Conservation (phyloP, 1,140 invertebrate species). For the Oncopeltus fasciatus region DNA sequence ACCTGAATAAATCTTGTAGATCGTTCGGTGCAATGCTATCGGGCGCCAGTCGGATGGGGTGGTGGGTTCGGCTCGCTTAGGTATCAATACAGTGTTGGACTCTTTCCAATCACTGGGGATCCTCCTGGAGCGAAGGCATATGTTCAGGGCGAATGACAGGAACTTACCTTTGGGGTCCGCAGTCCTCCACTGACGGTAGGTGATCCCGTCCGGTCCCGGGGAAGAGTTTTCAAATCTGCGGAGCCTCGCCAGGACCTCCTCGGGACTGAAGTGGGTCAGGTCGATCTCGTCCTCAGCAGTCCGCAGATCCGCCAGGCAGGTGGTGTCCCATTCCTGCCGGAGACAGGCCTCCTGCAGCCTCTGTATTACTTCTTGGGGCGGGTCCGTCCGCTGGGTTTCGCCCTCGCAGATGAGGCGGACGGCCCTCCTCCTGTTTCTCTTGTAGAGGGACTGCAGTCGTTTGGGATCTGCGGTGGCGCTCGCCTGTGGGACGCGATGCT, state of each 20-base stretch:
- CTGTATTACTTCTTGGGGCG: not conserved
- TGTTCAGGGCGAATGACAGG: conserved; percentile 17
- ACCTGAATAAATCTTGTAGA: conserved; percentile 27
- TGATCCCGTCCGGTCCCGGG: conserved; percentile 22
- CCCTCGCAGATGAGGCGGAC: not conserved
- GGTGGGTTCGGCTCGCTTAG: conserved; percentile 26
- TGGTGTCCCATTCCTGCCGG: not conserved
- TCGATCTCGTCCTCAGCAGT: not conserved
- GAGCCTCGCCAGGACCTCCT: conserved; percentile 10
- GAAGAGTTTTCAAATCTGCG: conserved; percentile 23
- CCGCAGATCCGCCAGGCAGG: too few species aligned
- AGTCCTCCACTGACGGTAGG: conserved; percentile 14
- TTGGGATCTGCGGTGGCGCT: too few species aligned
- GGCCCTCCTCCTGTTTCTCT: not conserved
- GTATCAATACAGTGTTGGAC: conserved; percentile 26
- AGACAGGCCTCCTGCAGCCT: not conserved
- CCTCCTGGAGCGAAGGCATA: conserved; percentile 4
- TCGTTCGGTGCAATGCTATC: conserved; percentile 26
- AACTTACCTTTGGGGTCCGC: conserved; percentile 11
- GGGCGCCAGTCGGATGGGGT: conserved; percentile 28
- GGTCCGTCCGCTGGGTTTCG: not conserved
- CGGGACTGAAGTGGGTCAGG: not conserved
- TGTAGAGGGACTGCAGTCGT: not conserved
- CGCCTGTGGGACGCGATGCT: too few species aligned
- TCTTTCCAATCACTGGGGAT: conserved; percentile 22